Percentiles rank a stretch among this genome's conserved stretches.
Conservation (phyloP, 1,140 invertebrate species). For the Chelonus insularis region DNA sequence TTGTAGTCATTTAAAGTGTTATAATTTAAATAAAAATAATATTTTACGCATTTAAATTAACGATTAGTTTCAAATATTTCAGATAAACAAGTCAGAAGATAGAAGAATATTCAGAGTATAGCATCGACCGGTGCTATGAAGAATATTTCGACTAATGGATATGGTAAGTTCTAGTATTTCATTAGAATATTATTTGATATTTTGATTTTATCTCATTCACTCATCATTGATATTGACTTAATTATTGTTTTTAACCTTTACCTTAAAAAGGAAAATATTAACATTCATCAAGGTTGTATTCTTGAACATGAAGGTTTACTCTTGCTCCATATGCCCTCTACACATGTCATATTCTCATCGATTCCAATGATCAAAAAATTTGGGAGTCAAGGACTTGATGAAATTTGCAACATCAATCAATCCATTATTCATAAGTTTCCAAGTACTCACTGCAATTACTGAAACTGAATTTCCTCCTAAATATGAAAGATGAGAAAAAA, state of each 20-base stretch:
- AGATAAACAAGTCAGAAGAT: neutral
- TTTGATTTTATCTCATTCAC: neutral
- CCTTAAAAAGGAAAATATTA: too few species aligned
- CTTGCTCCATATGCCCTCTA: neutral
- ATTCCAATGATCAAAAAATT: slow-evolving; percentile 7
- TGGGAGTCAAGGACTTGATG: slow-evolving; percentile 6
- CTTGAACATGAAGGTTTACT: neutral
- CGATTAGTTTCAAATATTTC: neutral
- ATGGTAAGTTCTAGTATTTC: slow-evolving; percentile 22
- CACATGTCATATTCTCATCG: too few species aligned
- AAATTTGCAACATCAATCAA: neutral
- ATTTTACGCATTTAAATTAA: neutral
- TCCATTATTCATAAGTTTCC: neutral
- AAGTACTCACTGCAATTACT: neutral
- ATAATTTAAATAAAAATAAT: too few species aligned
- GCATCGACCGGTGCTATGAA: slow-evolving; percentile 28
- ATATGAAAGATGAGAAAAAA: too few species aligned
- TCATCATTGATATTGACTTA: too few species aligned
- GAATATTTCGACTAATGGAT: slow-evolving; percentile 27
- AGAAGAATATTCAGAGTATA: neutral
- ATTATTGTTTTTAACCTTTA: too few species aligned
- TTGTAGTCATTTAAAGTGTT: too few species aligned
- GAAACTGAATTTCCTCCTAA: neutral
- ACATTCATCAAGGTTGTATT: too few species aligned
- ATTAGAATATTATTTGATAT: neutral